Evolutionary conservation across 2,888 invertebrate species (phyloP), one percentile per base, ranked within the genome.

Genomic region (Watsonalla cultraria): DNA sequence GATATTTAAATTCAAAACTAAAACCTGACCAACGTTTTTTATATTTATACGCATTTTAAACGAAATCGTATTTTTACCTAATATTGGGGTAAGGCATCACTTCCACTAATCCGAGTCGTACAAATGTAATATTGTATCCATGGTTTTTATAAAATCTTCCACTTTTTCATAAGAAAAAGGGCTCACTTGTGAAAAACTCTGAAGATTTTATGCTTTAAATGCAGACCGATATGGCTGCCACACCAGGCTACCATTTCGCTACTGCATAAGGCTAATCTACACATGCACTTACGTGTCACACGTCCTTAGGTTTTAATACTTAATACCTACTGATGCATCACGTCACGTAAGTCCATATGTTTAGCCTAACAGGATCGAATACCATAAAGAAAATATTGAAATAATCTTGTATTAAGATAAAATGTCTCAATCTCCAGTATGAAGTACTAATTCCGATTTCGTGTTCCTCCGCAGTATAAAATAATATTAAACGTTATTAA

Each of bases 11-110:
- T 78, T 78, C 66, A 62, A 70, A 69, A 64, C 62, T 68, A 72
- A 74, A 72, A 80, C 78, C 73, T 62, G 84, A 85, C 84, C 86
- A 86, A 87, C 66, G 71, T 79, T 80, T 84, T 83, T 76, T 83
- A 84, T 79, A 80, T 82, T 80, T 81, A 79, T 82, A 77, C 9
- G 74, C 76, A 68, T 42, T 42, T 60, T 66, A 63, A 57, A 61
- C 70, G 78, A 72, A 69, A 72, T 59, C 55, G 66, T 66, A 61
- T 57, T 51, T 70, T 69, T 66, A 47, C 52, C 58, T 62, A 62
- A 63, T 59, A 52, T 39, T 76, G 57, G 69, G 68, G 66, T 53
- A 54, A 58, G 56, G 68, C 56, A 70, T 74, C 59, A 59, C 57
- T 48, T 49, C 45, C 54, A 56, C 54, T 52, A 39, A 55, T 46